Evolutionary conservation across 2,113 vertebrate genomes (phyloP).

Genomic region (Oreotrochilus melanogaster): DNA sequence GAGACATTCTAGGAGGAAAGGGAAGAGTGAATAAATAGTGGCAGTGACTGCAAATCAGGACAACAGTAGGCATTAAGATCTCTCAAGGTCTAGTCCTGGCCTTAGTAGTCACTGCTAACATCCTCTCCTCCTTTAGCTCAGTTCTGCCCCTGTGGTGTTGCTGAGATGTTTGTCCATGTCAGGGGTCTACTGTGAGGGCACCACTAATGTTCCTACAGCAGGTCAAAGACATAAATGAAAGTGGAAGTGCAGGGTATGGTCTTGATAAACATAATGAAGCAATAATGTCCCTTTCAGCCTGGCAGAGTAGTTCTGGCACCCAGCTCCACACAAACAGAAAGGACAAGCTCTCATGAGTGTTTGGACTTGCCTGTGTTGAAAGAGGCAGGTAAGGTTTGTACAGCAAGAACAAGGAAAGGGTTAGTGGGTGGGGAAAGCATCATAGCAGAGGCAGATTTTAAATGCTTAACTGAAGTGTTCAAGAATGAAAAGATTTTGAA

Average conservation of each 20-base stretch:
- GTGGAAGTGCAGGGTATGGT: not conserved
- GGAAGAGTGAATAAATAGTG: not conserved
- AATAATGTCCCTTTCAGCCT: conserved; percentile 31
- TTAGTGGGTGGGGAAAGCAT: conserved; percentile 30
- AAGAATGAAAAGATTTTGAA: conserved; percentile 45
- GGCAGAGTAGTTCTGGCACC: conserved; percentile 7
- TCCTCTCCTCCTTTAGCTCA: not conserved
- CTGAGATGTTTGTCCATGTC: not conserved
- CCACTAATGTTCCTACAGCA: not conserved
- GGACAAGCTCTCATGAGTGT: conserved; percentile 18
- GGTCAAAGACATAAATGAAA: not conserved
- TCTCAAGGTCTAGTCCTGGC: not conserved
- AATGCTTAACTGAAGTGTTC: conserved; percentile 7
- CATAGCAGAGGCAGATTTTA: not conserved
- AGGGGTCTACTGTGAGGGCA: not conserved
- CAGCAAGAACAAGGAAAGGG: conserved; percentile 14
- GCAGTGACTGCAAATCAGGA: not conserved
- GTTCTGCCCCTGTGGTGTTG: not conserved
- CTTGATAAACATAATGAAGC: conserved; percentile 15
- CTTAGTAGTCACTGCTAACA: not conserved
- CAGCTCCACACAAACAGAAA: conserved; percentile 64
- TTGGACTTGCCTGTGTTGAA: conserved; percentile 50
- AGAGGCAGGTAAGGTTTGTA: conserved; percentile 6
- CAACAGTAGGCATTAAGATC: rapidly evolving
- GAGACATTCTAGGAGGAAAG: not conserved